Base-by-base conservation (phyloP, 1,140 invertebrate genomes). In the Mycetomoellerius zeteki region DNA sequence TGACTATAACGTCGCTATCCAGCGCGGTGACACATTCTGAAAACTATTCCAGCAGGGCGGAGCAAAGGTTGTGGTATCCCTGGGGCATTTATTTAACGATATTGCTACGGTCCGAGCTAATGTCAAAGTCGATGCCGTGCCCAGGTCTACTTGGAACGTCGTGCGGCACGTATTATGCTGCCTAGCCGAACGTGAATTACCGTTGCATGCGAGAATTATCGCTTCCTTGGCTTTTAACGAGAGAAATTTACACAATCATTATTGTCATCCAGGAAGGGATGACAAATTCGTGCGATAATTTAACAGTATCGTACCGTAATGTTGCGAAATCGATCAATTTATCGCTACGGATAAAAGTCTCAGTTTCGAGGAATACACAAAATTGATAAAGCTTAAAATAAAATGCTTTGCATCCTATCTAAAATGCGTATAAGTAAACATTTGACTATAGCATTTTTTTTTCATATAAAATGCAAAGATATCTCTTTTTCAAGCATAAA, bases 141-240 rank as follows among this genome's bases (percentile, higher is more conserved):
- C 56, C 80, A 60, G 69, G 80, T 75, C 69, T 73, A 71, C 69
- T 30, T 60, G 80, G 69, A 75, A 84, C 80, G 80, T 84, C 80
- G 80, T 84, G 80, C 80, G 24, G 80, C 80, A 84, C 69, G 69
- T 84, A 84, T 84, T 84, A 84, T 75, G 80, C 37, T 75, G 80
- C 80, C 80, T 84, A 60, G 69, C 88, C 87, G 85, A 86, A 89
- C 88, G 58, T 77, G 88, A 86, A 89, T 90, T 89, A 90, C 54
- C 88, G 77, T 90, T 86, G 78, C 43, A 65, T 76, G 80, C 80
- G 71, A 88, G 69, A 86, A 90, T 90, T 90, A 90, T 90, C 89
- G 88, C 89, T 87, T 90, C 58, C 85, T 73, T 87, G 86, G 62
- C 89, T 90, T 87, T 65, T 85, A 86, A 84, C 30, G 69, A 84